Base-by-base conservation (phyloP, 1,140 invertebrate genomes). In the Scaptomyza pallida region DNA sequence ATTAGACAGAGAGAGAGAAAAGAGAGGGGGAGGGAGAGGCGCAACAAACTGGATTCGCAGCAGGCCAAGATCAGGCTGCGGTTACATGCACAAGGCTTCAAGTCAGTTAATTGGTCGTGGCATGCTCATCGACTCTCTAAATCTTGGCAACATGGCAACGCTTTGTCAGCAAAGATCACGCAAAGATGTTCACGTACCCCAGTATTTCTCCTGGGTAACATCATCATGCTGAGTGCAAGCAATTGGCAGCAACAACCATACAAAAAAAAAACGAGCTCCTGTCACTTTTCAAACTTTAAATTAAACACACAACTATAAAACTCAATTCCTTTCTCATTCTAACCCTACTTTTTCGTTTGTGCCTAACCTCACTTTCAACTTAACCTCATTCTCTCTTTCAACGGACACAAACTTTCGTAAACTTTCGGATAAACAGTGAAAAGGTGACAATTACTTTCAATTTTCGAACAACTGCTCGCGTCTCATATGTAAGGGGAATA, bases 381-480 rank as follows among this genome's bases (percentile, higher is more conserved):
- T 55, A 73, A 61, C 41, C 67, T 48, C 72, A 69, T 68, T 78
- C 67, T 71, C 3, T 8, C 2, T 9, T 16, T 57, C 55, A 69
- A 56, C 1, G 1, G 1, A 6, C 23, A 30, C 0, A 63, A 62
- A 73, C 78, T 81, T 80, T 81, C 74, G 61, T 12, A 19, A 37
- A n/a, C n/a, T n/a, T n/a, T n/a, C n/a, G n/a, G n/a, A n/a, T n/a
- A n/a, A 54, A 79, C 72, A 54, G 56, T 61, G 45, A 45, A 73
- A 68, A 88, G 82, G 82, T 82, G 82, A 88, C 82, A 82, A 89
- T 88, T 89, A 89, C 82, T 89, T 88, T 88, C 82, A 73, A 78
- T 88, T 88, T 88, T 81, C 45, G 65, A 59, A 48, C 60, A 65
- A 68, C 67, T 59, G 26, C 9, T 48, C 23, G 5, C 23, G 65